Base-by-base conservation (phyloP, 2,888 invertebrate genomes). In the Anarsia innoxiella region DNA sequence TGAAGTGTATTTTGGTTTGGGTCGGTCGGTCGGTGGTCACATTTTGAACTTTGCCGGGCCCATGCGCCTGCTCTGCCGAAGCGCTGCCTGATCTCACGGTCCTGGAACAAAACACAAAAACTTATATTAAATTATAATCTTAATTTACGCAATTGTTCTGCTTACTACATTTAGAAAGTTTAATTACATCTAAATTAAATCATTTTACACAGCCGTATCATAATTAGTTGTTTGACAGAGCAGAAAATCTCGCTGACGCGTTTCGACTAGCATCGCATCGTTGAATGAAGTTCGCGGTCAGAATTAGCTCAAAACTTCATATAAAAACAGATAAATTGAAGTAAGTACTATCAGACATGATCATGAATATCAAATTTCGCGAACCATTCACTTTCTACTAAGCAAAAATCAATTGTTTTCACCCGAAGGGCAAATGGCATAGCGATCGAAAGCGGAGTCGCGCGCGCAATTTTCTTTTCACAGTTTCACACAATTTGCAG, bases 1-100 rank as follows among this genome's bases (percentile, higher is more conserved):
- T 77, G 67, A 64, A 62, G 65, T 53, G 54, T 55, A 54, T 63
- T 54, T 59, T 48, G 65, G 56, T 59, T 73, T 76, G 70, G 54
- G 40, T 56, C 36, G 48, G 51, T 79, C 74, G 82, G 83, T 80
- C 77, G 84, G 83, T 82, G 82, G 82, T 84, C 71, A 84, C 83
- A 83, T 83, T 64, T 71, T 82, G 73, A 43, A 45, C 45, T 42
- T 49, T 44, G 49, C 44, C 31, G 53, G 45, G 53, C 49, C 45
- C 42, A 51, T 53, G 51, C 53, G 56, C 56, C 55, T 48, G 53
- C 51, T 56, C 46, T 40, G 43, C 50, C 44, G 46, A 44, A 44
- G 42, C 45, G 45, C 41, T 56, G 48, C 26, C 53, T 30, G 53
- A 51, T 56, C 59, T 55, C 53, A 40, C 51, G 57, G 40, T 65